Evolutionary conservation across 2,888 invertebrate species (phyloP).

Genomic region (Eretmocerus hayati): DNA sequence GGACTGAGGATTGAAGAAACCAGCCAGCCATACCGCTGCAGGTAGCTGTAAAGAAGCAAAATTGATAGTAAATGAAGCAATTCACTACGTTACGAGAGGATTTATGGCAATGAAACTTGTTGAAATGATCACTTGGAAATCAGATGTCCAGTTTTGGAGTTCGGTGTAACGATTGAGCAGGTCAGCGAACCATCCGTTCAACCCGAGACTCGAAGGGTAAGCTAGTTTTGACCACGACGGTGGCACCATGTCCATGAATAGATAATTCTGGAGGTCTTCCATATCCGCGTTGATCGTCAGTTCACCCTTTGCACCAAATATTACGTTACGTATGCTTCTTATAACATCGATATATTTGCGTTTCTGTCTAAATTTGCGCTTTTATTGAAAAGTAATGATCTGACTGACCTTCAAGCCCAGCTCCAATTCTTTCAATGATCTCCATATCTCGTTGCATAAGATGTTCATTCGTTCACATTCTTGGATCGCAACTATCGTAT

Average conservation of each 20-base stretch:
- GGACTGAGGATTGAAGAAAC: conserved; percentile 95
- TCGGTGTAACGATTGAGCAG: conserved; percentile 71
- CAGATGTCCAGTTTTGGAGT: conserved; percentile 80
- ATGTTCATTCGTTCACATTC: conserved; percentile 94
- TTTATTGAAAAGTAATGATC: too few relatives aligned
- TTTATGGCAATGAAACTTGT: not conserved
- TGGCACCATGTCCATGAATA: conserved; percentile 90
- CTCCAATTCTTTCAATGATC: conserved; percentile 78
- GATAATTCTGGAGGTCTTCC: conserved; percentile 76
- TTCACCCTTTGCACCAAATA: conserved; percentile 62
- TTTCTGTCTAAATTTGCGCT: too few relatives aligned
- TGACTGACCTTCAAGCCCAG: conserved; percentile 72
- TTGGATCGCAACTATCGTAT: conserved; percentile 83
- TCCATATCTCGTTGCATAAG: conserved; percentile 71
- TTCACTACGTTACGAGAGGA: not conserved
- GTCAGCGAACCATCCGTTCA: conserved; percentile 85
- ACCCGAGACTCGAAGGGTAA: conserved; percentile 77
- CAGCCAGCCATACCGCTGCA: conserved; percentile 84
- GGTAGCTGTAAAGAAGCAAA: conserved; percentile 55
- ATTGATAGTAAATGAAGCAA: not conserved
- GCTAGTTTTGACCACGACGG: conserved; percentile 77
- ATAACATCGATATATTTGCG: not conserved
- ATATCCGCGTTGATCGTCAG: conserved; percentile 87
- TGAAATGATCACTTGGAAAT: conserved; percentile 58
- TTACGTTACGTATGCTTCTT: not conserved